Conservation (phyloP, 2,113 vertebrate genomes). For the Eretmodus cyanostictus region DNA sequence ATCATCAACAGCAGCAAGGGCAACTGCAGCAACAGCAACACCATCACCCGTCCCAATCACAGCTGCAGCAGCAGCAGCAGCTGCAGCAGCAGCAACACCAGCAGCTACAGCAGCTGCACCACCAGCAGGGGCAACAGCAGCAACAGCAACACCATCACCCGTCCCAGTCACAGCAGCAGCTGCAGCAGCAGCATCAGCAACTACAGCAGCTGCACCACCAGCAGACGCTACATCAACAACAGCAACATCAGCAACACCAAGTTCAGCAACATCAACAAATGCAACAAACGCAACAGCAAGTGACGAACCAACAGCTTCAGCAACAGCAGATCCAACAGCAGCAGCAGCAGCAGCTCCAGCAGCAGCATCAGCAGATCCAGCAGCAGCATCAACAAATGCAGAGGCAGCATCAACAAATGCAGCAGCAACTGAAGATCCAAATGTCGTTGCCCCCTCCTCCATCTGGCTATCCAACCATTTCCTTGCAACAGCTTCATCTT, state of each 20-base stretch:
- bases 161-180: constrained; percentile 16
- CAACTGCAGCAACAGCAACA: constrained; percentile 34
- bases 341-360: constrained; percentile 75
- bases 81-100: constrained; percentile 35
- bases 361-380: constrained; percentile 76
- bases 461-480: constrained; percentile 61
- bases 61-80: constrained; percentile 27
- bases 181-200: constrained; percentile 17
- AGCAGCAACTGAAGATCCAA: constrained; percentile 76
- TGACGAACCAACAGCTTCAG: constrained; percentile 39
- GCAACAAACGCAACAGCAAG: constrained; percentile 34
- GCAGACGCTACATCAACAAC: constrained; percentile 29
- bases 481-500: constrained; percentile 73
- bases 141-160: constrained; percentile 43
- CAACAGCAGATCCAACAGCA: constrained; percentile 71
- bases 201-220: constrained; percentile 45
- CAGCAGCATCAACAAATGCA: constrained; percentile 77
- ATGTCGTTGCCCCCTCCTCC: constrained; percentile 69
- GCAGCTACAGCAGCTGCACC: constrained; percentile 35
- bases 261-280: constrained; percentile 57
- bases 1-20: constrained; percentile 22
- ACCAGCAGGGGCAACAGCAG: constrained; percentile 22
- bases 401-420: constrained; percentile 76
- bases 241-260: constrained; percentile 51
- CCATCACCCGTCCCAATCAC: neutral